Evolutionary conservation across 2,888 invertebrate species (phyloP), one percentile per base, ranked within the genome.

Genomic region (Stenurella melanura): DNA sequence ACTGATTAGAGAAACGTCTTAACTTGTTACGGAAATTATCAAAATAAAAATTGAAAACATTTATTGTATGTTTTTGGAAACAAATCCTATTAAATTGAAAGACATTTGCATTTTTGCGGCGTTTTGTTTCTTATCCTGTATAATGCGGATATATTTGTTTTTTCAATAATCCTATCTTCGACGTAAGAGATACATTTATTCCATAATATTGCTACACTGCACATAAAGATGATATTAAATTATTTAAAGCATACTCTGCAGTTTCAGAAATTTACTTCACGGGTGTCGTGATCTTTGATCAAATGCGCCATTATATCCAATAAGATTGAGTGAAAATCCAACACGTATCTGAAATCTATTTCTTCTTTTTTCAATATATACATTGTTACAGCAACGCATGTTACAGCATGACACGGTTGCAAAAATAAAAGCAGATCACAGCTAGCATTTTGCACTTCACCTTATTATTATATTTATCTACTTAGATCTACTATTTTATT

Each of bases 381-480:
- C 64, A 42, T 64, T 64, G 64, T 64, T 64, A 64, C 21, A 38
- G 38, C 64, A 64, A 64, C 50, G 64, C 64, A 64, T 64, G 64
- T 42, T 42, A 38, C 15, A 38, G 64, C 42, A 64, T 42, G 64
- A 42, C 64, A 42, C 64, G 64, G 42, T 42, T 17, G 18, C 64
- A 50, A 38, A 19, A 64, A 64, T 64, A 26, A 64, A 64, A 50
- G 64, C 64, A 64, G 42, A 38, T 11, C 64, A 64, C 64, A 10
- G 64, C 64, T 64, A 64, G 64, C 42, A 38, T 38, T 64, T 64
- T 64, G 64, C 64, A 64, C 64, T 42, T 64, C 42, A 64, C 64
- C 50, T 64, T 64, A 64, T 64, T 4, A 50, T 42, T 19, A 38
- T 38, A 42, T 26, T 26, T 60, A n/a, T 4, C 50, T n/a, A 50